phyloP scores from a whole-genome alignment of 2,113 vertebrate species.

The Dermatemys mawii region DNA sequence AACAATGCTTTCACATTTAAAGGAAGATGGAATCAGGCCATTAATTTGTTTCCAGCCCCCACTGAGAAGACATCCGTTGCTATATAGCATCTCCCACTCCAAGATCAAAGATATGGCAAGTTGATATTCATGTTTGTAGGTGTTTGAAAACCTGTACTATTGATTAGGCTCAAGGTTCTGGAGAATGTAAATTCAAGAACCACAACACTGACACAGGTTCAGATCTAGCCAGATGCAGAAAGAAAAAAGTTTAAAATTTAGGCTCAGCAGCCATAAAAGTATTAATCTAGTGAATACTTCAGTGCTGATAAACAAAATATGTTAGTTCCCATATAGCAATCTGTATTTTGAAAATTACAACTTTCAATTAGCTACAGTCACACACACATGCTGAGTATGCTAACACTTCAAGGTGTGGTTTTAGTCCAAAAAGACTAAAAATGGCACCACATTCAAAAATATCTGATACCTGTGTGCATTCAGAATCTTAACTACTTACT shows the following conservation, averaged over 20 bases:
- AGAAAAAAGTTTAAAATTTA: background rate
- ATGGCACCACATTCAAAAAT: no score
- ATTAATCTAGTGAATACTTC: background rate
- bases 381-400: no score
- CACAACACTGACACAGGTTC: background rate
- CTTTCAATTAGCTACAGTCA: no score
- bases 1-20: background rate
- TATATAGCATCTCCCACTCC: background rate
- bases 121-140: background rate
- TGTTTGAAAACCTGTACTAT: background rate
- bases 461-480: no score
- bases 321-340: no score
- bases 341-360: no score
- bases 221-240: background rate
- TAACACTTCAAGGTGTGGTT: no score
- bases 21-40: background rate
- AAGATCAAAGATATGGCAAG: background rate
- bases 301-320: no score
- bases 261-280: no score
- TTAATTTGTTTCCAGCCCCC: background rate
- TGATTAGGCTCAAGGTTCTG: background rate
- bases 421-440: no score
- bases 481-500: background rate
- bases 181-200: background rate
- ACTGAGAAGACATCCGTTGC: rapidly evolving